Base-by-base conservation (phyloP, 2,113 vertebrate species). In the Aphelocoma coerulescens region DNA sequence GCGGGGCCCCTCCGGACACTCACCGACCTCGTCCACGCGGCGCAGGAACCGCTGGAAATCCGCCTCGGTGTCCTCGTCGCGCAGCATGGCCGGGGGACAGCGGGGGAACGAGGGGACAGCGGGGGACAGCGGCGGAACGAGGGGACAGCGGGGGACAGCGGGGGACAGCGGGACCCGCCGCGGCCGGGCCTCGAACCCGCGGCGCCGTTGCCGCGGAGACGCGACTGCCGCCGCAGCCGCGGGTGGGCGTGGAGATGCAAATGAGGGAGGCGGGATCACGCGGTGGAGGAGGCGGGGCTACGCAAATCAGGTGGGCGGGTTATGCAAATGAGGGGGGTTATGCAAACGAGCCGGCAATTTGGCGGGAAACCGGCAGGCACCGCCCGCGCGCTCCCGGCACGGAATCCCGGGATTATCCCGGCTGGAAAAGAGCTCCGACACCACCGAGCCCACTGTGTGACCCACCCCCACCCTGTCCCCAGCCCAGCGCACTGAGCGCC, bases 321-420 rank as follows among this genome's bases (percentile, higher is more conserved):
- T 4, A 33, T 14, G 52, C 7, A 37, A 54, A 71, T 2, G 10
- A 23, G 3, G 8, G 7, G 2, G 2, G 17, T 0, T 32, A 73
- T 58, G 35, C 1, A 52, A 61, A 77, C 0, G 21, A 33, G 0
- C 0, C 2, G 0, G 7, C 3, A 2, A 1, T 65, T 16, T 15
- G 30, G 75, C 58, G 75, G 66, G 85, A 77, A 54, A 32, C 2
- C 46, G 33, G 73, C 71, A 1, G 52, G 35, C 14, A 1, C 18
- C 8, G 3, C 33, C 18, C 30, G 17, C 6, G 22, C 49, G 20
- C 24, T 21, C n/a, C 54, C 23, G 54, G 55, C 10, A 1, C 32
- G 1, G 24, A 23, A 7, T n/a, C 16, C 16, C 37, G 72, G 62
- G 44, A 8, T 35, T 20, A 0, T 48, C 59, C 37, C 35, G 58